These are phyloP conservation scores for Lapara coniferarum DNA, from an alignment of 2,888 invertebrate genomes.

Conservation along the genomic window DNA sequence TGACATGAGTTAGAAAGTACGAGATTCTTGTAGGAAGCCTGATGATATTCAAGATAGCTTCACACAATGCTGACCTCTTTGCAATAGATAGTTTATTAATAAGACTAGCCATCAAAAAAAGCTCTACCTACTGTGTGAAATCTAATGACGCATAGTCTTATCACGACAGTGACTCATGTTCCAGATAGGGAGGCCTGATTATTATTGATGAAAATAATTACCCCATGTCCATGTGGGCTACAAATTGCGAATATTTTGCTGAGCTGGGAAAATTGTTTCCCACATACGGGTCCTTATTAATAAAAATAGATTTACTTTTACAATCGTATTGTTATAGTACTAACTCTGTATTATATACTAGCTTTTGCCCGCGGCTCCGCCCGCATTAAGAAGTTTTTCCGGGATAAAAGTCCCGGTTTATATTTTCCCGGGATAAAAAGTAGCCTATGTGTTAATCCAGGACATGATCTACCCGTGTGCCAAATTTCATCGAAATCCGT, in stretches of 20 bases:
- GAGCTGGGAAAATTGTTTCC: neutral
- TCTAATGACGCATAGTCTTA: slow-evolving; percentile 24
- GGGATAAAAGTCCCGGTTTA: too few species aligned
- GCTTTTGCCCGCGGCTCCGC: too few species aligned
- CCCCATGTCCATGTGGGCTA: neutral
- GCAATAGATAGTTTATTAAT: neutral
- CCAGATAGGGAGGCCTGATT: slow-evolving; percentile 10
- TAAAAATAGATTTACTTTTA: too few species aligned
- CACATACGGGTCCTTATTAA: neutral
- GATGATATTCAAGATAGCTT: neutral
- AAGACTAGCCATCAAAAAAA: neutral
- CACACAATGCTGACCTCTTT: neutral
- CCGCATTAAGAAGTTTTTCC: too few species aligned
- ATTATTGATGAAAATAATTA: neutral
- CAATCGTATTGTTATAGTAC: too few species aligned
- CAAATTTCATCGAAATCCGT: too few species aligned
- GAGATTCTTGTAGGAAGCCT: slow-evolving; percentile 1
- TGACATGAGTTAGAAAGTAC: neutral
- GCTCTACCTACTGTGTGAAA: slow-evolving; percentile 24
- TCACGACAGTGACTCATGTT: slow-evolving; percentile 6
- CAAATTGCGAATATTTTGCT: neutral
- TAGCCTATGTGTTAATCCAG: too few species aligned
- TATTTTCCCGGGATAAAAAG: too few species aligned
- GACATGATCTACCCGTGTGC: too few species aligned
- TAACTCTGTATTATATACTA: too few species aligned